A percentile compares a stretch with the other conserved stretches of the same genome.
These are phyloP conservation scores for Acanthurus leucopareius DNA, from an alignment of 2,797 vertebrate species.

Conservation along the genomic window DNA sequence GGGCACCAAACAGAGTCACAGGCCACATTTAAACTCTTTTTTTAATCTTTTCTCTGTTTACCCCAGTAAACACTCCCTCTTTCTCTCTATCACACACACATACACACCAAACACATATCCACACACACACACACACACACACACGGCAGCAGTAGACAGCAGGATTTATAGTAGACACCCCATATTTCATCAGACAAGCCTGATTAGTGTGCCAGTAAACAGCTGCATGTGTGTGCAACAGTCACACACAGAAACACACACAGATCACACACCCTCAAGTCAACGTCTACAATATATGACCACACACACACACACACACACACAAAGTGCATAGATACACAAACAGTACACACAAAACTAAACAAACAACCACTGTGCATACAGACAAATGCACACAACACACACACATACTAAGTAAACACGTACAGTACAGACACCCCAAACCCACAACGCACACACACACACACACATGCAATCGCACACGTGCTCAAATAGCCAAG, in stretches of 20 bases:
- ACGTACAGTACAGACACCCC: constrained; percentile 49
- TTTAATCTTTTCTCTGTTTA: constrained; percentile 48
- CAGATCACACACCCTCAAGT: constrained; percentile 31
- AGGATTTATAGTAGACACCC: constrained; percentile 69
- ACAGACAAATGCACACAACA: constrained; percentile 48
- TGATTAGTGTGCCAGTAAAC: constrained; percentile 74
- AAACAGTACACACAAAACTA: constrained; percentile 58
- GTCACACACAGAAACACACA: constrained; percentile 29
- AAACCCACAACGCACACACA: constrained; percentile 19
- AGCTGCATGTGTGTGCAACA: constrained; percentile 56
- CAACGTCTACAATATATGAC: constrained; percentile 42
- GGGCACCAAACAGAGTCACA: constrained; percentile 64
- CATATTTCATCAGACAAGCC: constrained; percentile 75
- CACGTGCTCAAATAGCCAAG: constrained; percentile 27
- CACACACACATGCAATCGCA: constrained; percentile 16
- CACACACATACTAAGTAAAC: constrained; percentile 55
- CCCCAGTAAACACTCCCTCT: constrained; percentile 37
- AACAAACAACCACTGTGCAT: constrained; percentile 57
- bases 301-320: constrained; percentile 34
- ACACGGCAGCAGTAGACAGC: constrained; percentile 50
- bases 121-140: constrained; percentile 33
- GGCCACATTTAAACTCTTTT: constrained; percentile 62
- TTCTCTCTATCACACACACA: not conserved
- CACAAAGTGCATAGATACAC: constrained; percentile 24
- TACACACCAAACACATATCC: not conserved